A percentile compares a stretch with the other conserved stretches of the same genome.
These are phyloP conservation scores for Trogon melanurus DNA, from an alignment of 2,113 vertebrate species.

Conservation along the genomic window DNA sequence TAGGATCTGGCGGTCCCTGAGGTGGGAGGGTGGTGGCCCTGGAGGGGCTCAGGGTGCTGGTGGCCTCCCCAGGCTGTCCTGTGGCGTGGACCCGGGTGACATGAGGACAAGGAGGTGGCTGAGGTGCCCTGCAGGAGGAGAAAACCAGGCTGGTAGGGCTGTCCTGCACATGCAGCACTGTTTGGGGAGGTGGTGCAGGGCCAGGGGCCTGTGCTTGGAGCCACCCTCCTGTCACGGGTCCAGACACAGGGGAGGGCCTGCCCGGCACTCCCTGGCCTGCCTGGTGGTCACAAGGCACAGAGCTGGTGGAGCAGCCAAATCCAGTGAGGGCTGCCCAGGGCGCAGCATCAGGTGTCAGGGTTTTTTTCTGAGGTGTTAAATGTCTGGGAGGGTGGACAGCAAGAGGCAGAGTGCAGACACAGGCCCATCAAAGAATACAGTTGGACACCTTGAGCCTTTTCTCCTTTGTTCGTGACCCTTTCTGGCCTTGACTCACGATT, in stretches of 20 bases:
- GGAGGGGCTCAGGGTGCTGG: not conserved
- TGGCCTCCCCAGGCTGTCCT: not conserved
- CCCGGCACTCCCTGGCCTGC: not conserved
- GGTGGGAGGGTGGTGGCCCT: fast-evolving
- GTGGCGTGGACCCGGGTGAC: fast-evolving
- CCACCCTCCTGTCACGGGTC: not conserved
- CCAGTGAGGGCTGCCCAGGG: not conserved
- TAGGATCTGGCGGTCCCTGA: fast-evolving
- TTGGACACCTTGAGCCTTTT: not conserved
- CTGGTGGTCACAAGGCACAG: not conserved
- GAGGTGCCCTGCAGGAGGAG: not conserved
- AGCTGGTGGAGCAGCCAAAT: not conserved
- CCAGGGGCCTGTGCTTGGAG: not conserved
- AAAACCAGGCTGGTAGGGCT: too few species aligned
- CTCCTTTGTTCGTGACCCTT: not conserved
- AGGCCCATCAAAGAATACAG: not conserved
- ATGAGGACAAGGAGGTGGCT: not conserved
- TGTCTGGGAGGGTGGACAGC: not conserved
- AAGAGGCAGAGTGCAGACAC: not conserved
- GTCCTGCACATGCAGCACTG: fast-evolving
- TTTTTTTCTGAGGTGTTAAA: not conserved
- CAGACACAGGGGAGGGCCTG: not conserved
- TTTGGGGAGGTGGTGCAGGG: not conserved
- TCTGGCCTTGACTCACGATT: not conserved
- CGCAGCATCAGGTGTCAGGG: fast-evolving